These are phyloP conservation scores for Anoncus sp. DNA, from an alignment of 2,888 invertebrate genomes.

Conservation along the genomic window DNA sequence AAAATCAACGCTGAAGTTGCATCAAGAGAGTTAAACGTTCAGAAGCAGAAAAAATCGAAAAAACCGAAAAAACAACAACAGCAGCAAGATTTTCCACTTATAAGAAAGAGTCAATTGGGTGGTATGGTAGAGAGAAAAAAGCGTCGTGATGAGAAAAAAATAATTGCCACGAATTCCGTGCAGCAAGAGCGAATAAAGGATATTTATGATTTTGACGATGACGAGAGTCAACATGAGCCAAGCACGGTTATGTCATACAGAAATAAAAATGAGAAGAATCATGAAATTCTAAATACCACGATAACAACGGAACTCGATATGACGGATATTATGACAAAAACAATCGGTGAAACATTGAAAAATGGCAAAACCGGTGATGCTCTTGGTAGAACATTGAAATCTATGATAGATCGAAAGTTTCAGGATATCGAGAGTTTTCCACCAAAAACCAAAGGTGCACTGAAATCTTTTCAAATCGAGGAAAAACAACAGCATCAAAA, in stretches of 20 bases:
- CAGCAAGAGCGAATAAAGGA: conserved; percentile 75
- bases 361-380: conserved; percentile 69
- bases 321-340: conserved; percentile 70
- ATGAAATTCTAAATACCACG: conserved; percentile 60
- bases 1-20: conserved; percentile 69
- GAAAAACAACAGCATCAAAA: conserved; percentile 68
- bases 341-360: conserved; percentile 72
- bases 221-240: conserved; percentile 77
- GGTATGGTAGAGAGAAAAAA: conserved; percentile 79
- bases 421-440: conserved; percentile 78
- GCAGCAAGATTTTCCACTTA: conserved; percentile 76
- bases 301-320: conserved; percentile 70
- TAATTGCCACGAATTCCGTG: conserved; percentile 8
- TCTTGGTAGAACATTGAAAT: conserved; percentile 68
- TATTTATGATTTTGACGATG: conserved; percentile 82
- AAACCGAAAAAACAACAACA: conserved; percentile 69
- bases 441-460: conserved; percentile 78
- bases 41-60: conserved; percentile 75
- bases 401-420: conserved; percentile 77
- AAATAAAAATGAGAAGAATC: conserved; percentile 70
- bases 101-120: conserved; percentile 74
- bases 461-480: conserved; percentile 75
- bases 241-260: conserved; percentile 77
- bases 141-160: conserved; percentile 74
- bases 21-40: conserved; percentile 65